Percentiles rank a stretch among this genome's conserved stretches.
These are phyloP conservation scores for Anabas testudineus DNA, from an alignment of 2,797 vertebrate genomes.

Conservation along the genomic window DNA sequence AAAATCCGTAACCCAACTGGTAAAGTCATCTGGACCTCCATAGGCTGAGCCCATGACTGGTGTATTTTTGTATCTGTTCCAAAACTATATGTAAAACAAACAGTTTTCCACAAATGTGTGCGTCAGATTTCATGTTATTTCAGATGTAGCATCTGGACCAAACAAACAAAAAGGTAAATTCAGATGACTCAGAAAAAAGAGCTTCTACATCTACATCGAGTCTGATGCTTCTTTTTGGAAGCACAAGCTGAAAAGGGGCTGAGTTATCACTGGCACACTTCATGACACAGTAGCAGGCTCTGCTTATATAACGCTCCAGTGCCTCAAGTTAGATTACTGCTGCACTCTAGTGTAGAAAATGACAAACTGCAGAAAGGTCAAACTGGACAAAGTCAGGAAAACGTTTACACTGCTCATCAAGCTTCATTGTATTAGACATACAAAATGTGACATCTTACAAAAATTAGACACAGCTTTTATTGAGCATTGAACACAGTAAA, in stretches of 20 bases:
- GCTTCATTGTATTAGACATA: neutral
- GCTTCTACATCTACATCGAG: constrained; percentile 43
- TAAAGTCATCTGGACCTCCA: too few relatives aligned
- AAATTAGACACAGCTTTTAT: constrained; percentile 3
- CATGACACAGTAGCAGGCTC: constrained; percentile 66
- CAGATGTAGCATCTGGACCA: constrained; percentile 22
- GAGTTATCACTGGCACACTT: constrained; percentile 78
- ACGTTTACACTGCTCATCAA: constrained; percentile 5
- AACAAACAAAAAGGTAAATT: constrained; percentile 30
- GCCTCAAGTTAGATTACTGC: constrained; percentile 56
- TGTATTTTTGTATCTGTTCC: constrained; percentile 6
- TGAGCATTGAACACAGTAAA: constrained; percentile 14
- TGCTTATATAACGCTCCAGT: constrained; percentile 72
- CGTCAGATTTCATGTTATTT: constrained; percentile 5
- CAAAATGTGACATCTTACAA: neutral
- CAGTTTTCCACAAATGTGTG: neutral
- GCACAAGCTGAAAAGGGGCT: constrained; percentile 70
- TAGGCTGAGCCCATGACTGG: constrained; percentile 40
- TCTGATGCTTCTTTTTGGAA: constrained; percentile 55
- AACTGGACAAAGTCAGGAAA: constrained; percentile 73
- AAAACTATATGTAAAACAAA: constrained; percentile 26
- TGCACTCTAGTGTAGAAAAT: constrained; percentile 76
- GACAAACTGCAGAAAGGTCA: constrained; percentile 68
- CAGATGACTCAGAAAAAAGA: constrained; percentile 41
- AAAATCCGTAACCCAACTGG: too few relatives aligned